Evolutionary conservation across 2,113 vertebrate species (phyloP).

Genomic region (Psophia crepitans): DNA sequence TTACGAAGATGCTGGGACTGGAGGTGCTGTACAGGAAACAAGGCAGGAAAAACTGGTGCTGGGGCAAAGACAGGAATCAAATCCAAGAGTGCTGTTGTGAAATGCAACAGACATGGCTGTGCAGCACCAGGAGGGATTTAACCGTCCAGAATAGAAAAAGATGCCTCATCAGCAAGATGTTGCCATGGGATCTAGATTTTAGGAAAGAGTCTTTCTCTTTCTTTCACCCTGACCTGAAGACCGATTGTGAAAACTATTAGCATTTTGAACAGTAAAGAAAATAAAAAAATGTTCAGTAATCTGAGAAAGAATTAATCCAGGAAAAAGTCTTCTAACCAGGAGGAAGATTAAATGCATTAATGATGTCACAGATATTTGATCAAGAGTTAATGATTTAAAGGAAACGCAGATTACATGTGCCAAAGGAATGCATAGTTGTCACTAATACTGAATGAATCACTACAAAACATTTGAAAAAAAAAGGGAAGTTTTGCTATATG

Average conservation of each 20-base stretch:
- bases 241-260: background rate
- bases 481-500: background rate
- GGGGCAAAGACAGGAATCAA: background rate
- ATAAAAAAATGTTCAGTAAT: background rate
- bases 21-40: background rate
- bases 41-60: background rate
- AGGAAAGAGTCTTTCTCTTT: background rate
- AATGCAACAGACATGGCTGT: background rate
- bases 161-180: background rate
- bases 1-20: background rate
- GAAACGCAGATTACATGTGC: background rate
- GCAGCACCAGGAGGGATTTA: background rate
- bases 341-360: background rate
- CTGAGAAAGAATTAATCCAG: background rate
- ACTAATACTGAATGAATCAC: background rate
- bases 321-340: background rate
- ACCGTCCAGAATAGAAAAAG: background rate
- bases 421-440: background rate
- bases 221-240: background rate
- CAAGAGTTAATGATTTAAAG: background rate
- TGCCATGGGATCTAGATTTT: background rate
- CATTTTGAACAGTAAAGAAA: background rate
- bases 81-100: background rate
- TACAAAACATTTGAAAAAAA: background rate
- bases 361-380: background rate